Evolutionary conservation across 2,797 vertebrate species (phyloP), one percentile per base, ranked within the genome.

Genomic region (Caiman crocodilus): DNA sequence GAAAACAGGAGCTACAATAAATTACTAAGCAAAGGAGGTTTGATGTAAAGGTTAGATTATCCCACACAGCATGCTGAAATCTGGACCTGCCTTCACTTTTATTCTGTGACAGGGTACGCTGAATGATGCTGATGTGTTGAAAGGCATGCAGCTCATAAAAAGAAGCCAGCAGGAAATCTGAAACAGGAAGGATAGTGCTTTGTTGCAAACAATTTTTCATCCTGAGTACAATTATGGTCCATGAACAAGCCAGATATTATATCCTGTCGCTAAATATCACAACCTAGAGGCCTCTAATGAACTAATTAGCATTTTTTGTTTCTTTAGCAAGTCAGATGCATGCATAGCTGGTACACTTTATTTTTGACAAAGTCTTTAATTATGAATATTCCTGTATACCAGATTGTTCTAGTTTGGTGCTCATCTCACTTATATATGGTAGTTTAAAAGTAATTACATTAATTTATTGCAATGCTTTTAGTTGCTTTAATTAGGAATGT

Each of bases 261-360:
- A 97, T 98, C 95, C 96, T 98, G 94, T 97, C 74, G 7, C 95
- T 97, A 97, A 97, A 98, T 97, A 98, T 98, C 96, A 97, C 95
- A 97, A 97, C 95, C 97, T 97, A 96, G 94, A 97, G 94, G 90
- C 93, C 94, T 94, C 93, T 98, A 98, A 98, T 98, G 97, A 98
- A 97, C 96, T 97, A 96, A 98, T 98, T 98, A 98, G 95, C 96
- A 98, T 98, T 97, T 96, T 50, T 90, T 96, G 73, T 97, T 97
- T 96, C 96, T 97, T 96, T 97, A 96, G 94, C 93, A 97, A 97
- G 87, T 97, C 93, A 95, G 95, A 96, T 95, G 94, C 93, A 91
- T 95, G 94, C 97, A 97, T 97, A 97, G 95, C 97, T 97, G 96
- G 95, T 97, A 92, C 90, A 88, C 95, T 97, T 94, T 97, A 96